Base-by-base conservation (phyloP, 2,888 invertebrate species). In the Gerris lacustris region DNA sequence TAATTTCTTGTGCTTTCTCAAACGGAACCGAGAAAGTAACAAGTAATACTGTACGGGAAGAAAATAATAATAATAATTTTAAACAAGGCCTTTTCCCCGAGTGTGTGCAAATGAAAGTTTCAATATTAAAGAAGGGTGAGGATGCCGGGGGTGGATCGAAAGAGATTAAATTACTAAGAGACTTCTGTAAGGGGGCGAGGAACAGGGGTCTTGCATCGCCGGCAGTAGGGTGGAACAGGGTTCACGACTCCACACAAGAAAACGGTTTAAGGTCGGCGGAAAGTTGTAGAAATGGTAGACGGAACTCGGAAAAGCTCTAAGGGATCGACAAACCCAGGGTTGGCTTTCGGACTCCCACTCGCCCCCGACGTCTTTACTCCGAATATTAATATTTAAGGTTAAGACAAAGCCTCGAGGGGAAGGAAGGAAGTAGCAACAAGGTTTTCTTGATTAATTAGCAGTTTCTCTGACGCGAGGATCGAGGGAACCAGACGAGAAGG, bases 361-460 rank as follows among this genome's bases (percentile, higher is more conserved):
- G 31, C 31, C 31, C 31, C 31, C 31, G 31, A 31, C 31, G 31
- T 11, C 55, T 15, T 55, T 55, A 11, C 15, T 15, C 55, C 15
- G 9, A 9, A 55, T 55, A 64, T 64, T 64, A 64, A 64, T 64
- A 64, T 64, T 64, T 64, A 64, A 64, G 18, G 64, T n/a, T 64
- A 64, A 64, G 64, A 64, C 64, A 64, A 64, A 64, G 64, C 64
- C 64, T 18, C 18, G 18, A 64, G 31, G 31, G 31, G 31, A 31
- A 31, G 31, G 31, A 31, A 31, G 55, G 9, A 11, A 55, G 11
- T 11, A 64, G 64, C 64, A 64, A 64, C 64, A 64, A 64, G 73
- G 72, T 67, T 69, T 74, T 72, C 70, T 74, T 74, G 74, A 74
- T 74, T 74, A 74, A 74, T 74, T 74, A 74, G 73, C 70, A 74